Conservation (phyloP, 2,888 invertebrate genomes). For the Heliconius erato region DNA sequence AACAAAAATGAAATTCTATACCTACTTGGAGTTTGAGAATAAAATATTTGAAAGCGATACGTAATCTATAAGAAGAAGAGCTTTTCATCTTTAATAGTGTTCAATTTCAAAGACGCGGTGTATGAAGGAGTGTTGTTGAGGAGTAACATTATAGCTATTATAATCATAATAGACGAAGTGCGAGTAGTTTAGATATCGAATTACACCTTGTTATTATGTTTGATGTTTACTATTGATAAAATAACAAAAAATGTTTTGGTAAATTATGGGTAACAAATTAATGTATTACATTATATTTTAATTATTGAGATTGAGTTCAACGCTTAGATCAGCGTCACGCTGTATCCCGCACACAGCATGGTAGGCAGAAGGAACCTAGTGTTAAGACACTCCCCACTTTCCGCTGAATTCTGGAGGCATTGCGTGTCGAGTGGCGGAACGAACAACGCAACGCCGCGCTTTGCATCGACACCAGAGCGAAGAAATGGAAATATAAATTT, state of each 20-base stretch:
- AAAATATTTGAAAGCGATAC: constrained; percentile 8
- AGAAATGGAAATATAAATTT: too few species aligned
- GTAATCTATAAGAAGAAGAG: not conserved
- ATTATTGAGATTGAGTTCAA: not conserved
- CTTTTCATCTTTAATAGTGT: constrained; percentile 11
- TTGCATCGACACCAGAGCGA: too few species aligned
- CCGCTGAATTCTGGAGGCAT: too few species aligned
- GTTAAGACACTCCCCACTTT: too few species aligned
- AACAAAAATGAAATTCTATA: not conserved
- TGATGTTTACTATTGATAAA: not conserved
- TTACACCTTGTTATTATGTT: not conserved
- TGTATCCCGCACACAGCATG: too few species aligned
- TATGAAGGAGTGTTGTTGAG: not conserved
- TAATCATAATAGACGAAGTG: not conserved
- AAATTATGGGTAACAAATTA: not conserved
- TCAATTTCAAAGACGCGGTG: not conserved
- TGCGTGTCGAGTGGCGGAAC: too few species aligned
- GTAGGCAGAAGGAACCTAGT: too few species aligned
- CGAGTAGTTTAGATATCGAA: not conserved
- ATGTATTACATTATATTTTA: not conserved
- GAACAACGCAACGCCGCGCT: too few species aligned
- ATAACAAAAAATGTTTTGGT: not conserved
- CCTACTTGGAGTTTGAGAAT: not conserved
- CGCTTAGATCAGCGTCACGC: not conserved
- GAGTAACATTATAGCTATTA: not conserved